A percentile compares a stretch with the other conserved stretches of the same genome.
Conservation (phyloP, 2,113 vertebrate genomes). For the Pelmatolapia mariae region DNA sequence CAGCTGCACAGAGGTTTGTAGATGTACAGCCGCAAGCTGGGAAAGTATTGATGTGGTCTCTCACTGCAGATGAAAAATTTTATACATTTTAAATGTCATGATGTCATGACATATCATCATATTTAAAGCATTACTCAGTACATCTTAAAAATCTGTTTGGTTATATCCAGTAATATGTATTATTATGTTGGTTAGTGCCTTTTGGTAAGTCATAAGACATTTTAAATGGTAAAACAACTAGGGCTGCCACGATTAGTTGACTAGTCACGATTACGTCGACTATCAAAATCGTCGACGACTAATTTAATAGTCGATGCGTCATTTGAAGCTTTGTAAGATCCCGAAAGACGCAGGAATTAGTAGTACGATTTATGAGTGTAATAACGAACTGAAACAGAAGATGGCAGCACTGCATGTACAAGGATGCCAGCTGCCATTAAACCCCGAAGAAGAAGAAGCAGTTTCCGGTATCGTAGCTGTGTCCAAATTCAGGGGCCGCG, state of each 20-base stretch:
- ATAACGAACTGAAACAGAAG: background rate
- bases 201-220: background rate
- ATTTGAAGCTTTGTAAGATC: background rate
- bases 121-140: background rate
- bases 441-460: too few species aligned
- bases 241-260: background rate
- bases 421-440: too few species aligned
- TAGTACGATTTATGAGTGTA: background rate
- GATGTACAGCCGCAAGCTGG: background rate
- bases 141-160: background rate
- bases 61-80: background rate
- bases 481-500: too few species aligned
- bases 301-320: background rate
- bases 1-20: background rate
- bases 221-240: background rate
- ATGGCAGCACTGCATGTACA: background rate
- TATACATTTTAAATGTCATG: background rate
- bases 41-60: background rate
- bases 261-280: background rate
- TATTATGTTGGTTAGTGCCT: background rate
- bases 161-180: background rate
- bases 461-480: too few species aligned
- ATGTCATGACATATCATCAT: background rate
- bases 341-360: background rate
- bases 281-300: background rate